A percentile compares a stretch with the other conserved stretches of the same genome.
Evolutionary conservation across 1,140 invertebrate species (phyloP).

Genomic region (Cyclargus thomasi): DNA sequence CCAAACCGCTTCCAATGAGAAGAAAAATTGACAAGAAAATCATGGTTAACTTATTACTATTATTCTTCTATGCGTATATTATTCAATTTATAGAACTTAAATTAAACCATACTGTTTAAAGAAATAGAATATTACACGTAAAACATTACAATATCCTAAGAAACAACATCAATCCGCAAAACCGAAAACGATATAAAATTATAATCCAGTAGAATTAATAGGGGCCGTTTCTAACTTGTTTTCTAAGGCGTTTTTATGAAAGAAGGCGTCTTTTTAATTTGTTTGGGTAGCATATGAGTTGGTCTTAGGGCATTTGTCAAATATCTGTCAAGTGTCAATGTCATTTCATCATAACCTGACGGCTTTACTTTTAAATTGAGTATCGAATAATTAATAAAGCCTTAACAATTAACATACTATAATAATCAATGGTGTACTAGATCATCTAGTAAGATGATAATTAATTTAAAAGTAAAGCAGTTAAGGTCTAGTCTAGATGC

Average conservation of each 20-base stretch:
- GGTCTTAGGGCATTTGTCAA: conserved; percentile 36
- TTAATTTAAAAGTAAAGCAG: no score
- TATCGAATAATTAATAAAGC: no score
- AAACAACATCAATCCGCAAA: no score
- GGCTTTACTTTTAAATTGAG: neutral
- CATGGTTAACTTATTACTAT: conserved; percentile 18
- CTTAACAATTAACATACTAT: no score
- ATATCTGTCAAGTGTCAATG: neutral
- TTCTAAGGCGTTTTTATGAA: neutral
- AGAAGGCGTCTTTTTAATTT: conserved; percentile 11
- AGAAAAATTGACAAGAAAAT: conserved; percentile 29
- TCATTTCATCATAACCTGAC: neutral
- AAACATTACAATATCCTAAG: no score
- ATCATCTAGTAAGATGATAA: no score
- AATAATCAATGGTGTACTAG: no score
- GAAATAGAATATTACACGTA: no score
- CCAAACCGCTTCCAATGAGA: conserved; percentile 36
- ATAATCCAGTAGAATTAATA: no score
- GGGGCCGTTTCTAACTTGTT: no score
- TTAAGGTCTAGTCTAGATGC: no score
- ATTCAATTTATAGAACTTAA: neutral
- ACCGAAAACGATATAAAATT: no score
- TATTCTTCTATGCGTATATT: neutral
- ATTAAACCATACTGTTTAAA: neutral
- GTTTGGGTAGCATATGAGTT: conserved; percentile 37